Conservation (phyloP, 2,797 vertebrate species). For the Varecia variegata region DNA sequence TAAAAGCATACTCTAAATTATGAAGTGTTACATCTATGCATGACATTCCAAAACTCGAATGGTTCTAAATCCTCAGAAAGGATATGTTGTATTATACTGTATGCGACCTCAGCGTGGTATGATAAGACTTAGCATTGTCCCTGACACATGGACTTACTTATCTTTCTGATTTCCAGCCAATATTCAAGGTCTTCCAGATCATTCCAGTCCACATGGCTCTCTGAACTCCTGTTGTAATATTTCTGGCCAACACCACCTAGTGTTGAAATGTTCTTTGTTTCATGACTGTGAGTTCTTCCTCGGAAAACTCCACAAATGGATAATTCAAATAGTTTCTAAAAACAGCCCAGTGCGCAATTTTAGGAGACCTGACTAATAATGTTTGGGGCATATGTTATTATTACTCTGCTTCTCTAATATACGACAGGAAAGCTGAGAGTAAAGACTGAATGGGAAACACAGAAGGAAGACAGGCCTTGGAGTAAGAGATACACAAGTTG, state of each 20-base stretch:
- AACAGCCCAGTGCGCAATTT: background rate
- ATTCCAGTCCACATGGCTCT: background rate
- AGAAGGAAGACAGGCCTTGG: background rate
- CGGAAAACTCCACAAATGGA: background rate
- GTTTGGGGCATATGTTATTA: background rate
- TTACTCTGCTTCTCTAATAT: background rate
- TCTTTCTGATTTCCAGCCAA: background rate
- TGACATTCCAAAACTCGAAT: background rate
- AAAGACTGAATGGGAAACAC: background rate
- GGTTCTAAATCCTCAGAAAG: background rate
- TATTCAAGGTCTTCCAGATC: background rate
- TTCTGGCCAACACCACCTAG: background rate
- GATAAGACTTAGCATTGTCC: background rate
- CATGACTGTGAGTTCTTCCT: background rate
- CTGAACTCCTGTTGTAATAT: background rate
- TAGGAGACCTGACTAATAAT: background rate
- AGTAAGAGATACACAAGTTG: background rate
- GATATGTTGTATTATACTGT: background rate
- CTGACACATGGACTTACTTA: background rate
- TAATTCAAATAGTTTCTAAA: background rate
- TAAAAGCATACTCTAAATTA: background rate
- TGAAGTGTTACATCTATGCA: background rate
- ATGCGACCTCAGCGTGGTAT: background rate
- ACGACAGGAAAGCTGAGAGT: background rate
- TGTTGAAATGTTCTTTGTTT: background rate